Evolutionary conservation across 2,113 vertebrate genomes (phyloP).

Genomic region (Lagenorhynchus albirostris): DNA sequence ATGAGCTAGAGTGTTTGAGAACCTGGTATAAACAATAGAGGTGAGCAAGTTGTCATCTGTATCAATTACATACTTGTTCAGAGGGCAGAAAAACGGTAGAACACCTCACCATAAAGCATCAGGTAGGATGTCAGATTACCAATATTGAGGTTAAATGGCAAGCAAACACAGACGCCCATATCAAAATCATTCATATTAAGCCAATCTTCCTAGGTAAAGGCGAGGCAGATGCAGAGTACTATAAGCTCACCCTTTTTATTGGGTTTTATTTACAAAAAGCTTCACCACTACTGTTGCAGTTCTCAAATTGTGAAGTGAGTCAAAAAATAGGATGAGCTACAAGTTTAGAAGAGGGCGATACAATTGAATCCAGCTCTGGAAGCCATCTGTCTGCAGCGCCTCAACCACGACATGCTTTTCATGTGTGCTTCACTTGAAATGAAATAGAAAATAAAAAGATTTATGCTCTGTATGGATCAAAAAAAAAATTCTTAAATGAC

Average conservation of each 20-base stretch:
- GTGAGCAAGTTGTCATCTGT: constrained; percentile 44
- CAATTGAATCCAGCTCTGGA: constrained; percentile 31
- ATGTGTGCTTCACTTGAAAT: constrained; percentile 65
- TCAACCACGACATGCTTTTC: constrained; percentile 69
- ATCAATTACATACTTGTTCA: neutral
- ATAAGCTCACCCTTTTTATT: neutral
- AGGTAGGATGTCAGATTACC: neutral
- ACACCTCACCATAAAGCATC: neutral
- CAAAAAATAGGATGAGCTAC: constrained; percentile 27
- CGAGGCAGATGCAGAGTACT: neutral
- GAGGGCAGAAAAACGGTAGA: neutral
- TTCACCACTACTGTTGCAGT: constrained; percentile 77
- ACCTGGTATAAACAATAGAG: constrained; percentile 66
- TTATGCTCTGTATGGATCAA: constrained; percentile 58
- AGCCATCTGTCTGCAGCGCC: constrained; percentile 49
- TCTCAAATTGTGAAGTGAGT: constrained; percentile 76
- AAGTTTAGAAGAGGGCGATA: neutral
- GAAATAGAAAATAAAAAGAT: constrained; percentile 65
- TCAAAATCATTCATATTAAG: neutral
- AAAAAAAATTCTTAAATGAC: constrained; percentile 68
- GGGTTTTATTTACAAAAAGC: constrained; percentile 40
- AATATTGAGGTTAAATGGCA: neutral
- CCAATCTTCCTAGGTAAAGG: neutral
- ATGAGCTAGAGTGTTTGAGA: constrained; percentile 70
- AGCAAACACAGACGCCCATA: neutral